Conservation (phyloP, 2,888 invertebrate genomes). For the Aproaerema taeniolella region DNA sequence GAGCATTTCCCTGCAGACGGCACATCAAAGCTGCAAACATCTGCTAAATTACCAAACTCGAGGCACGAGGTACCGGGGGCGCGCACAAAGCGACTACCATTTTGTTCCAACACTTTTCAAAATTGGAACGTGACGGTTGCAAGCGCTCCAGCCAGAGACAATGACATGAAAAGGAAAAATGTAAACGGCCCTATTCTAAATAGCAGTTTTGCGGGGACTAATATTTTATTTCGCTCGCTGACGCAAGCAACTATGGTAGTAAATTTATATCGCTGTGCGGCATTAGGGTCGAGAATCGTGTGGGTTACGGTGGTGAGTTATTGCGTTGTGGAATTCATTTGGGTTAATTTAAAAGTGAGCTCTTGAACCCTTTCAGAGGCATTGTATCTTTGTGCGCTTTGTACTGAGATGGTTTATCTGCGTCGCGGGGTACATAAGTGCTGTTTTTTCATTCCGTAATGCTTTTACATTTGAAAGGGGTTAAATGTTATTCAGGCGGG, state of each 20-base stretch:
- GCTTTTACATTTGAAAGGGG: constrained; percentile 78
- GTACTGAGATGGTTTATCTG: constrained; percentile 77
- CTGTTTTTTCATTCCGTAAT: constrained; percentile 78
- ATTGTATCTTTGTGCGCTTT: constrained; percentile 78
- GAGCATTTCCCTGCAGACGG: constrained; percentile 23
- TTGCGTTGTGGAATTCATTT: constrained; percentile 40
- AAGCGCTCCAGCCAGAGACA: constrained; percentile 73
- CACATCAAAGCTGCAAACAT: constrained; percentile 65
- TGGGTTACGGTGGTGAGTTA: constrained; percentile 33
- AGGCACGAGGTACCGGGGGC: constrained; percentile 46
- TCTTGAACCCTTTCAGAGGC: constrained; percentile 78
- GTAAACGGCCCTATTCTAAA: constrained; percentile 75
- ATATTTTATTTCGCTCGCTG: constrained; percentile 54
- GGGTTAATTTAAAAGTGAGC: constrained; percentile 77
- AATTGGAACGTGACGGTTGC: constrained; percentile 78
- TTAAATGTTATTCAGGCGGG: constrained; percentile 75
- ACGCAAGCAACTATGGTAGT: constrained; percentile 34
- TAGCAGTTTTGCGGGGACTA: constrained; percentile 54
- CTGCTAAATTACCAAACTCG: constrained; percentile 70
- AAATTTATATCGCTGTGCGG: constrained; percentile 1
- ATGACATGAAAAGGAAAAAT: constrained; percentile 78
- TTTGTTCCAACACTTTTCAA: constrained; percentile 77
- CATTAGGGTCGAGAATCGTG: constrained; percentile 39
- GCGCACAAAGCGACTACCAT: constrained; percentile 71
- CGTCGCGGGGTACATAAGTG: constrained; percentile 76